A percentile compares a stretch with the other conserved stretches of the same genome.
phyloP scores from a whole-genome alignment of 2,113 vertebrate genomes.

The Campylomormyrus numenius region DNA sequence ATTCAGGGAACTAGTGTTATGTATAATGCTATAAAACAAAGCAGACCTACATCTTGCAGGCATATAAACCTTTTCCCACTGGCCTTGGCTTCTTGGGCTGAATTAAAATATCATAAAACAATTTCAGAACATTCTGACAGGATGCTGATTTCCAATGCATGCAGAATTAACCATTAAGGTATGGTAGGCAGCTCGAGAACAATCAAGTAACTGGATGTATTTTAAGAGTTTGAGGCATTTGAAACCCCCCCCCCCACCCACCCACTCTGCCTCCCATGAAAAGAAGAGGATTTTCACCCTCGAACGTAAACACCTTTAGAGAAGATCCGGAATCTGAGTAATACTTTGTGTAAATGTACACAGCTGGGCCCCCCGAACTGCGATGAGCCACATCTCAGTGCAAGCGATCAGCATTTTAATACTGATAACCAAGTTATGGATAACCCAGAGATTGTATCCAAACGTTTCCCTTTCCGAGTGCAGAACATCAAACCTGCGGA shows the following conservation, averaged over 20 bases:
- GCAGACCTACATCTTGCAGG: background rate
- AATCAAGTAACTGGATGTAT: background rate
- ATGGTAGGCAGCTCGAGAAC: background rate
- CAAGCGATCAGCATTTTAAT: background rate
- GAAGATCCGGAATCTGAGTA: background rate
- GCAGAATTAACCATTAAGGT: background rate
- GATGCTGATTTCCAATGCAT: background rate
- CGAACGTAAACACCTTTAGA: conserved; percentile 11
- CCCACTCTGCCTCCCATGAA: background rate
- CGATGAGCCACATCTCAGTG: background rate
- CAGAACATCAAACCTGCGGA: background rate
- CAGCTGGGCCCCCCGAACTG: background rate
- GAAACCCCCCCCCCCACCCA: background rate
- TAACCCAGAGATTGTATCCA: background rate
- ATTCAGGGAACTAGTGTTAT: background rate
- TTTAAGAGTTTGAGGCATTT: background rate
- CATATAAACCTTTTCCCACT: background rate
- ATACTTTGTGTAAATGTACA: conserved; percentile 17
- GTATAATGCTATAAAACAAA: background rate
- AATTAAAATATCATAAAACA: background rate
- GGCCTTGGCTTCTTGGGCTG: background rate
- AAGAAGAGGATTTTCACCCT: conserved; percentile 13
- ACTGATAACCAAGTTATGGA: background rate
- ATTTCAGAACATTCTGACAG: background rate
- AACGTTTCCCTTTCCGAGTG: background rate